These are phyloP conservation scores for Tetraneura akinire DNA, from an alignment of 1,140 invertebrate genomes.

Conservation along the genomic window DNA sequence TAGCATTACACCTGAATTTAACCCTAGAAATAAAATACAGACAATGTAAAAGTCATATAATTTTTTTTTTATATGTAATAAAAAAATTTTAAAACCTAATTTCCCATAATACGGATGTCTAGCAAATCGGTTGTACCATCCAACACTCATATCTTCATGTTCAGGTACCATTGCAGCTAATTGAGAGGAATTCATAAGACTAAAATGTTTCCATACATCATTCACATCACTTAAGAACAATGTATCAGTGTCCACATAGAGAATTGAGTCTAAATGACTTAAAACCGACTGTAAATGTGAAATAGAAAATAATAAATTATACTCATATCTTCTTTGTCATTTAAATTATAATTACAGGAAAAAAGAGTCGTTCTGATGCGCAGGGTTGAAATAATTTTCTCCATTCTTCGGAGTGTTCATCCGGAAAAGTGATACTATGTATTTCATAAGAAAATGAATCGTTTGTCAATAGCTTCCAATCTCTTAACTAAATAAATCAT, in stretches of 20 bases:
- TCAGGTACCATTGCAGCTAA: constrained; percentile 85
- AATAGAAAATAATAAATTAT: background rate
- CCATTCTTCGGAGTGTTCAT: constrained; percentile 74
- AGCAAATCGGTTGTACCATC: constrained; percentile 96
- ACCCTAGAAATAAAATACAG: constrained; percentile 64
- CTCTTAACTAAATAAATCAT: constrained; percentile 60
- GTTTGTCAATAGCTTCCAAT: constrained; percentile 71
- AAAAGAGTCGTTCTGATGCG: constrained; percentile 86
- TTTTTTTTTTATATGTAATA: background rate
- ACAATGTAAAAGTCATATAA: constrained; percentile 10
- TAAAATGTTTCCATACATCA: constrained; percentile 81
- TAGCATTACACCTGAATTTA: constrained; percentile 95
- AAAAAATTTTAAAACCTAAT: constrained; percentile 63
- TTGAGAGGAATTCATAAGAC: constrained; percentile 81
- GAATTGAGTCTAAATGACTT: constrained; percentile 76
- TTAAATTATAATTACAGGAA: constrained; percentile 72
- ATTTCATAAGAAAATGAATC: constrained; percentile 73
- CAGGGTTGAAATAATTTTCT: constrained; percentile 88
- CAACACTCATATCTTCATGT: constrained; percentile 86
- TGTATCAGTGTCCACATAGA: constrained; percentile 94
- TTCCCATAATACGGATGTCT: constrained; percentile 91
- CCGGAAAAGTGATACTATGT: constrained; percentile 77
- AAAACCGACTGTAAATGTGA: constrained; percentile 69
- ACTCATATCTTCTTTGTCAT: constrained; percentile 16
- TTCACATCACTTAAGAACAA: constrained; percentile 82